These are phyloP conservation scores for Myiotriccus ornatus DNA, from an alignment of 2,797 vertebrate genomes.

Conservation along the genomic window DNA sequence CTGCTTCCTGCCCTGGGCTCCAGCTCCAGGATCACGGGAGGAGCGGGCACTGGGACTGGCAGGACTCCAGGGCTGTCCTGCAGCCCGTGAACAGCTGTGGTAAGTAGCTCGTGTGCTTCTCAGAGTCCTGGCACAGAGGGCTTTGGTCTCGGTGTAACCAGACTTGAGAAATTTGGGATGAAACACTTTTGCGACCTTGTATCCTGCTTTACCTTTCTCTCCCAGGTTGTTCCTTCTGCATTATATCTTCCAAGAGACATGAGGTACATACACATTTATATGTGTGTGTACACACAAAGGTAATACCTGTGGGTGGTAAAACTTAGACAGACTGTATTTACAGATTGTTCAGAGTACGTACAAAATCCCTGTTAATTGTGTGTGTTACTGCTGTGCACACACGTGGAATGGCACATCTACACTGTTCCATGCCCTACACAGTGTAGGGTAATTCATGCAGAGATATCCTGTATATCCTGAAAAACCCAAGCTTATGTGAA, in stretches of 20 bases:
- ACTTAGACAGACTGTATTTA: not conserved
- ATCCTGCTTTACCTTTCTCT: not conserved
- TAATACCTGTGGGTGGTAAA: not conserved
- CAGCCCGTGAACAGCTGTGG: not conserved
- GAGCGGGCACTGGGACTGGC: not conserved
- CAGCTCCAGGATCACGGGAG: not conserved
- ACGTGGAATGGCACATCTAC: not conserved
- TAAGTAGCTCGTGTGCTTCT: not conserved
- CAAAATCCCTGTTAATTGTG: not conserved
- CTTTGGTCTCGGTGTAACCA: not conserved
- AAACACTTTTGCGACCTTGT: not conserved
- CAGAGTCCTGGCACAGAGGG: too few species aligned
- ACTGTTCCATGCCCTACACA: not conserved
- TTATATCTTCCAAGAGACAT: not conserved
- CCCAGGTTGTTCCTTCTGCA: not conserved
- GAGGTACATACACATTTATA: accelerated
- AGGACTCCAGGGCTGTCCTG: not conserved
- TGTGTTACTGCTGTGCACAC: not conserved
- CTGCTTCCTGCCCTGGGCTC: not conserved
- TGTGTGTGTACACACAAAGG: accelerated
- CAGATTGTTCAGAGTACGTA: accelerated
- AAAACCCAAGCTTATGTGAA: not conserved
- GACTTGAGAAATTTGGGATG: not conserved
- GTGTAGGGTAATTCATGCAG: not conserved
- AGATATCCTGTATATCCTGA: not conserved